Evolutionary conservation across 2,113 vertebrate species (phyloP).

Genomic region (Leptocoma aspasia): DNA sequence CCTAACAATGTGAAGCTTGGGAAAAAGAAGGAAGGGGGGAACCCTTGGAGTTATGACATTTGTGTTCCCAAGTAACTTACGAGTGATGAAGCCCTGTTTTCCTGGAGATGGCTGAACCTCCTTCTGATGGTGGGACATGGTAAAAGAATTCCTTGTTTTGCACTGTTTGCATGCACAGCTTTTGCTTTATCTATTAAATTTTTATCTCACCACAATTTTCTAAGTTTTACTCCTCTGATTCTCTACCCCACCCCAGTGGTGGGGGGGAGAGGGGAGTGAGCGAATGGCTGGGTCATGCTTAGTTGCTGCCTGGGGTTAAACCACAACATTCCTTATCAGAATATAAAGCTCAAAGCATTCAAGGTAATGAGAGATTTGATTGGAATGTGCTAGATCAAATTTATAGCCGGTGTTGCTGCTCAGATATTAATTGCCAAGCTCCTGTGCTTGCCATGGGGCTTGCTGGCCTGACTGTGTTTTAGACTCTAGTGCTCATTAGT

Average conservation of each 20-base stretch:
- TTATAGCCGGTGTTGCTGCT: neutral
- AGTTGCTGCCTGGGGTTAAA: neutral
- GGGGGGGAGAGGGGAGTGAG: fast-evolving
- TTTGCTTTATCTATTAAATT: neutral
- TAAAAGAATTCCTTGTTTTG: neutral
- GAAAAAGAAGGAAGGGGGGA: neutral
- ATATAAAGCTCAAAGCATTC: neutral
- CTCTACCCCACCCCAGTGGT: fast-evolving
- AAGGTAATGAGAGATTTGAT: neutral
- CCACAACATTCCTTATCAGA: neutral
- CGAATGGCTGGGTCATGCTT: fast-evolving
- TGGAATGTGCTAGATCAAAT: neutral
- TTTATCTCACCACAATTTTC: neutral
- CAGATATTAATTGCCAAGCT: neutral
- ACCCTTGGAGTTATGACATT: neutral
- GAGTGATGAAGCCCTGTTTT: fast-evolving
- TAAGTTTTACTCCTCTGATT: neutral
- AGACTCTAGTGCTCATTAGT: neutral
- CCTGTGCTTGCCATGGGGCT: neutral
- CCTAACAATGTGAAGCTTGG: neutral
- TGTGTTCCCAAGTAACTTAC: neutral
- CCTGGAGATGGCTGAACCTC: neutral
- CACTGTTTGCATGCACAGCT: neutral
- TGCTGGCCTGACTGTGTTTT: neutral
- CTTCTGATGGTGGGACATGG: too few relatives aligned